Conservation (phyloP, 53 echinoderm and acorn worm species). For the Astropecten irregularis region DNA sequence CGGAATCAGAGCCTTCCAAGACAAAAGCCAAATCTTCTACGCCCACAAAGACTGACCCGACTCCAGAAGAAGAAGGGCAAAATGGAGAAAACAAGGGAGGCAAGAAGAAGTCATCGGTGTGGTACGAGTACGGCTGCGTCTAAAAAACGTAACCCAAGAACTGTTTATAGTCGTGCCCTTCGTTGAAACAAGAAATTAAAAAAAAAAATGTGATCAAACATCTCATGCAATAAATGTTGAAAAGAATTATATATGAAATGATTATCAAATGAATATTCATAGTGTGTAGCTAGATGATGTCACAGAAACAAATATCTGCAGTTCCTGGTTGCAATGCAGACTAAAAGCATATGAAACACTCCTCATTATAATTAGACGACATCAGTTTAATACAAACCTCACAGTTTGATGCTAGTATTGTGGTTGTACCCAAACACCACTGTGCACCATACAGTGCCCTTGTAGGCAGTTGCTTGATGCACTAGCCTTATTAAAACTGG, state of each 20-base stretch:
- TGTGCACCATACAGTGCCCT: too few relatives aligned
- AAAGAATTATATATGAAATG: not conserved
- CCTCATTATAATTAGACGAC: too few relatives aligned
- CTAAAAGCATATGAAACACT: too few relatives aligned
- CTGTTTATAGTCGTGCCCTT: not conserved
- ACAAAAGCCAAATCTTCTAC: constrained; percentile 7
- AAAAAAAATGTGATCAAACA: not conserved
- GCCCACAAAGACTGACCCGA: not conserved
- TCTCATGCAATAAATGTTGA: constrained; percentile 43
- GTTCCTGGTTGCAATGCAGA: too few relatives aligned
- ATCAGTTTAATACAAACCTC: too few relatives aligned
- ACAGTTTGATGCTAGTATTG: too few relatives aligned
- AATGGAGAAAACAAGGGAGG: constrained; percentile 44
- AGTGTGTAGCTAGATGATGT: not conserved
- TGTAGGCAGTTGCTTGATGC: too few relatives aligned
- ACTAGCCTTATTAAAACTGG: too few relatives aligned
- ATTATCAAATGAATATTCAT: not conserved
- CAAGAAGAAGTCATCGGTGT: constrained; percentile 91
- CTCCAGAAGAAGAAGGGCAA: constrained; percentile 21
- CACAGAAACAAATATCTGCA: too few relatives aligned
- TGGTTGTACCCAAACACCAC: too few relatives aligned
- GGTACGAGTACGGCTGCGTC: constrained; percentile 99
- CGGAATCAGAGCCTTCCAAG: constrained; percentile 24
- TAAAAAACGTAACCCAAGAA: constrained; percentile 37
- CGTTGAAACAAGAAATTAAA: not conserved